A percentile compares a stretch with the other conserved stretches of the same genome.
Evolutionary conservation across 2,113 vertebrate species (phyloP).

Genomic region (Acanthisitta chloris): DNA sequence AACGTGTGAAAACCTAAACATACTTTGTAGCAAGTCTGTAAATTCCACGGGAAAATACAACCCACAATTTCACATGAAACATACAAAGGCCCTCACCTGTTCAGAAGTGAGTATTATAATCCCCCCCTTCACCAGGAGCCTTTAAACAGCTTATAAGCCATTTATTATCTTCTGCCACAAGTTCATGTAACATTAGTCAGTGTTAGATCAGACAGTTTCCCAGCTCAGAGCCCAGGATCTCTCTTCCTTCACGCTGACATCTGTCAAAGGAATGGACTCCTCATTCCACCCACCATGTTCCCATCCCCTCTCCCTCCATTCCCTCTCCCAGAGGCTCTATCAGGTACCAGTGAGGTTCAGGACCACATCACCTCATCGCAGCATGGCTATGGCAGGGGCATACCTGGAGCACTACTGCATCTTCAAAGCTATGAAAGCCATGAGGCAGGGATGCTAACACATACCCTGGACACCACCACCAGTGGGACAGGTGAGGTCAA

Average conservation of each 20-base stretch:
- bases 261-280: fast-evolving
- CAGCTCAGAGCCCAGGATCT: not conserved
- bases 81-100: not conserved
- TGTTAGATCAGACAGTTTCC: not conserved
- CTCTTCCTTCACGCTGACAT: not conserved
- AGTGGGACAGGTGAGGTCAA: not conserved
- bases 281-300: fast-evolving
- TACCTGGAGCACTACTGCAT: not conserved
- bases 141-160: not conserved
- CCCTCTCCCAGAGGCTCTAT: not conserved
- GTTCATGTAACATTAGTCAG: not conserved
- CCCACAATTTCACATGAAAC: not conserved
- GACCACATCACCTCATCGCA: fast-evolving
- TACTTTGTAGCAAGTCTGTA: not conserved
- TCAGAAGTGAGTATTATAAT: not conserved
- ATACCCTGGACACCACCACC: not conserved
- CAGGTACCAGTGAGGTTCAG: fast-evolving
- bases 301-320: not conserved
- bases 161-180: not conserved
- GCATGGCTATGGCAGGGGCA: not conserved
- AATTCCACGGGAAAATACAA: not conserved
- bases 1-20: not conserved
- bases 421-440: not conserved
- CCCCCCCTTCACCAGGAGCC: not conserved
- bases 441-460: fast-evolving